Evolutionary conservation across 2,888 invertebrate genomes (phyloP).

Genomic region (Patella ulyssiponensis): DNA sequence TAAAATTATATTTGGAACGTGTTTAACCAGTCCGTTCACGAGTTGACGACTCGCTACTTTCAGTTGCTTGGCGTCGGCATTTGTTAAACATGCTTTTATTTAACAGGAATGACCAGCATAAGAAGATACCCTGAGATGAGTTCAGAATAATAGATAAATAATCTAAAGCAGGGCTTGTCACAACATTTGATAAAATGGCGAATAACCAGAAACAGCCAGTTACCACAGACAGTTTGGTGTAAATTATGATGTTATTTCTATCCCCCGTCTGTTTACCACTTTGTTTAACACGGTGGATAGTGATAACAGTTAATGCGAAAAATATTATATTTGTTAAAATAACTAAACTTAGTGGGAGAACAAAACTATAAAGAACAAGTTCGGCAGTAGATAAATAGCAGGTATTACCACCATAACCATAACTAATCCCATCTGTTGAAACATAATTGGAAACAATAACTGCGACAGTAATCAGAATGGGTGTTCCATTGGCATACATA

Average conservation of each 20-base stretch:
- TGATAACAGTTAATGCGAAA: constrained; percentile 41
- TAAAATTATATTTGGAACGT: too few relatives aligned
- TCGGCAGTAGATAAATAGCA: constrained; percentile 36
- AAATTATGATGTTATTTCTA: constrained; percentile 39
- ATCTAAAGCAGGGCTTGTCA: constrained; percentile 33
- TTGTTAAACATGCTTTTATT: constrained; percentile 37
- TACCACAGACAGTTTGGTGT: constrained; percentile 45
- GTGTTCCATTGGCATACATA: constrained; percentile 15
- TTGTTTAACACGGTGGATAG: constrained; percentile 30
- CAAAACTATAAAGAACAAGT: constrained; percentile 38
- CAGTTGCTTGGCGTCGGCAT: neutral
- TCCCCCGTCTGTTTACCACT: constrained; percentile 23
- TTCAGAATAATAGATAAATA: constrained; percentile 42
- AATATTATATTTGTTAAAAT: constrained; percentile 44
- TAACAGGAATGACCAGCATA: constrained; percentile 45
- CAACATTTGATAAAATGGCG: constrained; percentile 42
- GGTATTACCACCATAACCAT: constrained; percentile 38
- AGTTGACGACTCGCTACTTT: too few relatives aligned
- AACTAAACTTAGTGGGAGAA: constrained; percentile 42
- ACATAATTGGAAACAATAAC: constrained; percentile 19
- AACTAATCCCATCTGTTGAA: constrained; percentile 3
- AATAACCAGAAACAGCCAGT: constrained; percentile 52
- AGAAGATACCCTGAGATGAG: constrained; percentile 48
- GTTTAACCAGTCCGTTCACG: too few relatives aligned
- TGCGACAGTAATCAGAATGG: constrained; percentile 16